Base-by-base conservation (phyloP, 2,888 invertebrate genomes). In the Latrodectus elegans region DNA sequence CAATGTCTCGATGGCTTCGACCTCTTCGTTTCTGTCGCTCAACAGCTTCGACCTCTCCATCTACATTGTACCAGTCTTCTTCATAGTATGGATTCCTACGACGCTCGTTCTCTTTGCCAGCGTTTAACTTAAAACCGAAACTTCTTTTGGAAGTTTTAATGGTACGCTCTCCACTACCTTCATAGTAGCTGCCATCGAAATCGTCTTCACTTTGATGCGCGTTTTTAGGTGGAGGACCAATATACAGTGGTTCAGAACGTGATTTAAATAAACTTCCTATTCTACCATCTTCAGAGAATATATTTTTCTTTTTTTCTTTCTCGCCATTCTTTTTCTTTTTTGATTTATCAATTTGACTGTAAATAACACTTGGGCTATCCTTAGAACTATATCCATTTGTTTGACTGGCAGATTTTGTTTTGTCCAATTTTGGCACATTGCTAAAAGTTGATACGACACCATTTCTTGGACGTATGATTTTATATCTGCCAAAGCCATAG, bases 391-490 rank as follows among this genome's bases (percentile, higher is more conserved):
- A 55, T 26, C 52, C 79, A 49, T 76, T 84, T 53, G n/a, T 60
- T 55, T 75, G 82, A 51, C 26, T 76, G 52, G 55, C 74, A 10
- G 22, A 22, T 26, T 82, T 80, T 14, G 51, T 64, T 64, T 88
- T 84, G 14, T 86, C 80, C 3, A 89, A 75, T 55, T 81, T 79
- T 49, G 90, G 90, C 15, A 90, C 90, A 77, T 90, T 89, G 67
- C 90, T 89, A 65, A 82, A 90, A 12, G 90, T 86, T 3, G 90
- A 88, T n/a, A 90, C 90, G n/a, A 88, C 85, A 17, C 90, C 90
- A 75, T 90, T 89, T 74, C 88, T 89, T 4, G 89, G 88, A 14
- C 84, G 79, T n/a, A 89, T 88, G 51, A 89, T 82, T 65, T 83
- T 84, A 51, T 81, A 85, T 38, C 70, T 71, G 14, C 84, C 87